Evolutionary conservation across 2,797 vertebrate genomes (phyloP).

Genomic region (Premnoplex brunnescens): DNA sequence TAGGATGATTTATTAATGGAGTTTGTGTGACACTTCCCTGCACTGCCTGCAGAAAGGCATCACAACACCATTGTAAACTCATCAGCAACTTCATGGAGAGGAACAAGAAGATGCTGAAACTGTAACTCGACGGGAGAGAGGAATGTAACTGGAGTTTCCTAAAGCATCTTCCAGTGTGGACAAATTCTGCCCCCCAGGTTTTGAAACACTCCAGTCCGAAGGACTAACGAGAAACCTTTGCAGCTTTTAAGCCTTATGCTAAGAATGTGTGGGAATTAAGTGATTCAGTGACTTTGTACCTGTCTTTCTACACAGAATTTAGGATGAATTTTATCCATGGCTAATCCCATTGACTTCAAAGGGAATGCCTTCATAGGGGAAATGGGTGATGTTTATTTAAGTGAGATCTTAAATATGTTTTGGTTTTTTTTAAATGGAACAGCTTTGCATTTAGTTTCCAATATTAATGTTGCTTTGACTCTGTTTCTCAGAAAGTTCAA

Average conservation of each 20-base stretch:
- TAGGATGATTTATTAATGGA: conserved; percentile 53
- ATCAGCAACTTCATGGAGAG: background rate
- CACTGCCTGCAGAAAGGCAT: conserved; percentile 17
- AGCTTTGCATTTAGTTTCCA: background rate
- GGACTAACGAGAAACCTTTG: background rate
- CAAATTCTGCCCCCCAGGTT: background rate
- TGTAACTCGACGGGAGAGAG: background rate
- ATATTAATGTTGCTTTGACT: background rate
- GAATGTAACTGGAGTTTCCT: background rate
- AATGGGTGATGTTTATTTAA: conserved; percentile 32
- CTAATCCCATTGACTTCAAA: conserved; percentile 61
- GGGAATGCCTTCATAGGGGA: background rate
- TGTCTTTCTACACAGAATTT: conserved; percentile 39
- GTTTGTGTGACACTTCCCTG: conserved; percentile 39
- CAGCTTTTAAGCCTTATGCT: conserved; percentile 11
- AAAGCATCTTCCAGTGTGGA: background rate
- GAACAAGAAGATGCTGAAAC: conserved; percentile 11
- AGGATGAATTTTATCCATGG: conserved; percentile 47
- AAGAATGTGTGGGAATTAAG: background rate
- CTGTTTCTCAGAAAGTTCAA: background rate
- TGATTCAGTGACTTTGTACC: conserved; percentile 26
- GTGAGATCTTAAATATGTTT: conserved; percentile 5
- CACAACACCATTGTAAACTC: conserved; percentile 11
- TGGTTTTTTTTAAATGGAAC: background rate
- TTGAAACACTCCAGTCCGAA: background rate